Evolutionary conservation across 1,140 invertebrate genomes (phyloP), one percentile per base, ranked within the genome.

Genomic region (Euwallacea similis): DNA sequence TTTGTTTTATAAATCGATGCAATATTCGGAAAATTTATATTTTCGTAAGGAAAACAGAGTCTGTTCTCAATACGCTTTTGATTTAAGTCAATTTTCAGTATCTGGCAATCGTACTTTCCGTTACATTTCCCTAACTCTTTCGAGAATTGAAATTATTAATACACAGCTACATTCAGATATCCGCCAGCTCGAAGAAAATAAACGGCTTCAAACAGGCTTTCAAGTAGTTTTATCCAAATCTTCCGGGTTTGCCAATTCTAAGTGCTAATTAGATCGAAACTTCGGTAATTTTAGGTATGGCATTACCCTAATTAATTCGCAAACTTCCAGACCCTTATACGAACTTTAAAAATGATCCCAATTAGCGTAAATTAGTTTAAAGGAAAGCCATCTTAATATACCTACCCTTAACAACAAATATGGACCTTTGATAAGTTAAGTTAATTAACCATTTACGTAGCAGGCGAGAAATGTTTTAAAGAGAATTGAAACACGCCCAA

Each of bases 201-300:
- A 15, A 58, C n/a, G 10, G 21, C 43, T 61, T 61, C 42, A 11
- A 43, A 43, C 21, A 61, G 8, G 33, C 21, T 11, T 61, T 61
- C 59, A 16, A n/a, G 59, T 43, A 61, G 33, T 61, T 61, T 61
- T 43, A 61, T 61, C 59, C 59, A 61, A 61, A 61, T 61, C 59
- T 61, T 61, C 41, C 33, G 21, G 59, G 59, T 61, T 61, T 61
- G 15, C 59, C 21, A 61, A 61, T 33, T 61, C 42, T 43, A 61
- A 61, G 59, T 61, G 59, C 42, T 61, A 61, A 61, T 61, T 61
- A 61, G 59, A 43, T 61, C 16, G 42, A 61, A 61, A 61, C 59
- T 61, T 61, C 15, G 42, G 33, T 43, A 61, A 61, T 61, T 61
- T 61, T 61, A 61, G 59, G 59, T 61, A 42, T 61, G 42, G 42